A percentile compares a stretch with the other conserved stretches of the same genome.
phyloP scores from a whole-genome alignment of 2,888 invertebrate species.

The Nemotelus nigrinus region DNA sequence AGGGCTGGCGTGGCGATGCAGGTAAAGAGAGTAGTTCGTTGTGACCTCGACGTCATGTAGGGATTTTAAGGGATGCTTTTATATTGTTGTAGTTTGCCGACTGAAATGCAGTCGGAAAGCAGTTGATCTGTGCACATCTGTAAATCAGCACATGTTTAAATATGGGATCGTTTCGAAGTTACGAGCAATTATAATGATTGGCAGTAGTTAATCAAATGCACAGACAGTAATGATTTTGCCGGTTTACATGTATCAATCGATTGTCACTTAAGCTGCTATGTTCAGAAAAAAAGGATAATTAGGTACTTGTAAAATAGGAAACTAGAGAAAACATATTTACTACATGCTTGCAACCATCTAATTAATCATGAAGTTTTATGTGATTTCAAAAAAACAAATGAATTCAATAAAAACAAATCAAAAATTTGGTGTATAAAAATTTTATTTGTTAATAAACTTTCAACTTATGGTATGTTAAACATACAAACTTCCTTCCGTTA shows the following conservation, averaged over 20 bases:
- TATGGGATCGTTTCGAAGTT: neutral
- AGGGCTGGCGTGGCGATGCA: neutral
- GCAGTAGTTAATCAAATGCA: neutral
- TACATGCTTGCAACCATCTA: too few relatives aligned
- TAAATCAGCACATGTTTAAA: slow-evolving; percentile 22
- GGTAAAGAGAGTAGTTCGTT: slow-evolving; percentile 3
- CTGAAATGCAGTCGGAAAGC: slow-evolving; percentile 10
- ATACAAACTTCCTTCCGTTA: slow-evolving; percentile 2
- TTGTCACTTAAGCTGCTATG: too few relatives aligned
- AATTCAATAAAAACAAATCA: too few relatives aligned
- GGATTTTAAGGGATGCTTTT: slow-evolving; percentile 30
- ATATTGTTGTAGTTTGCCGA: neutral
- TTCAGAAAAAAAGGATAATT: too few relatives aligned
- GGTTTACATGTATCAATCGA: too few relatives aligned
- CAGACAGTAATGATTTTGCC: too few relatives aligned
- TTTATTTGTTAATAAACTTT: slow-evolving; percentile 37
- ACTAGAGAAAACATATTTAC: too few relatives aligned
- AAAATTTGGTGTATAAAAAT: neutral
- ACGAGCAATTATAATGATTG: neutral
- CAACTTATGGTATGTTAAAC: slow-evolving; percentile 24
- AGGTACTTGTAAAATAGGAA: too few relatives aligned
- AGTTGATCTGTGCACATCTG: slow-evolving; percentile 13
- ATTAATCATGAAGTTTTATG: too few relatives aligned
- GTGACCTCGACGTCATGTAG: slow-evolving; percentile 23
- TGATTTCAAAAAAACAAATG: too few relatives aligned